Evolutionary conservation across 2,797 vertebrate genomes (phyloP).

Genomic region (Heliangelus exortis): DNA sequence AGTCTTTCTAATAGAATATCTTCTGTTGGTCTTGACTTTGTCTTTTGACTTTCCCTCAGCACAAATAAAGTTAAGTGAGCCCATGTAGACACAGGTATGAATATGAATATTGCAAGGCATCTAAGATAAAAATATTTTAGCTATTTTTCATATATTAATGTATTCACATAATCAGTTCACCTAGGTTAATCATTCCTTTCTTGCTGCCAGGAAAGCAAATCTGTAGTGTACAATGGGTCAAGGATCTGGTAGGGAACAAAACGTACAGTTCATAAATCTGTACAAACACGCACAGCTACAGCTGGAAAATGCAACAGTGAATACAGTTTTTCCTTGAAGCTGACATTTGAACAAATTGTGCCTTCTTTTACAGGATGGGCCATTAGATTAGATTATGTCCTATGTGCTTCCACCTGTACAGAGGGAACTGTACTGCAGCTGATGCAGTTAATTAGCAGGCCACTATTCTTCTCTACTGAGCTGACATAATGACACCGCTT

Average conservation of each 20-base stretch:
- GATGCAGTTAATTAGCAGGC: not conserved
- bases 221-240: conserved; percentile 16
- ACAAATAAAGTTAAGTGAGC: not conserved
- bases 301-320: not conserved
- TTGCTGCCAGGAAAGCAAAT: conserved; percentile 38
- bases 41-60: not conserved
- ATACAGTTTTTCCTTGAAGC: conserved; percentile 50
- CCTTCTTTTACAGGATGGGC: not conserved
- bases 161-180: not conserved
- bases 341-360: conserved; percentile 55
- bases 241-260: conserved; percentile 41
- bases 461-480: not conserved
- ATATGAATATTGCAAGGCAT: not conserved
- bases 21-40: not conserved
- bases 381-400: not conserved
- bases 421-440: not conserved
- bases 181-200: conserved; percentile 15
- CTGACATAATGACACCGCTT: not conserved
- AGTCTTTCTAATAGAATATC: not conserved
- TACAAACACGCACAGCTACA: not conserved
- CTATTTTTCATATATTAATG: not conserved
- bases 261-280: conserved; percentile 48
- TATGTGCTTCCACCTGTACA: not conserved
- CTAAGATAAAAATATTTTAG: not conserved
- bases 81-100: not conserved